Evolutionary conservation across 2,797 vertebrate genomes (phyloP).

Genomic region (Cyprinella venusta): DNA sequence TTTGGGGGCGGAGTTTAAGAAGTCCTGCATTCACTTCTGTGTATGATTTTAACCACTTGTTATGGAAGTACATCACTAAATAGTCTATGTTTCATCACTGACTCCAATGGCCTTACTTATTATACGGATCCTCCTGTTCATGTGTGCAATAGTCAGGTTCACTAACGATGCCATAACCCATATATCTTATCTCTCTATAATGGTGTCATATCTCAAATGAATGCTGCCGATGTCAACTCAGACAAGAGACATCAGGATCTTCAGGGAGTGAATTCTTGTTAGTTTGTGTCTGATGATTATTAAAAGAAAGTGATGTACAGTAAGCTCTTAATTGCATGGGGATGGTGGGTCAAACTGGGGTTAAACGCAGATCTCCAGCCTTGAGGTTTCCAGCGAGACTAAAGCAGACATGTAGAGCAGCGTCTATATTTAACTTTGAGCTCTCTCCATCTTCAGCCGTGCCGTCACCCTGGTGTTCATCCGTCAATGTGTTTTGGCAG

Average conservation of each 20-base stretch:
- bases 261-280: neutral
- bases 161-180: neutral
- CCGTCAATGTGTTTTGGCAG: constrained; percentile 32
- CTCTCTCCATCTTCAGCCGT: neutral
- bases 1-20: too few species aligned
- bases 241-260: neutral
- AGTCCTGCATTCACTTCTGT: neutral
- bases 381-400: neutral
- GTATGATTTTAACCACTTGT: neutral
- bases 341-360: neutral
- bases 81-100: neutral
- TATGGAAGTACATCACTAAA: neutral
- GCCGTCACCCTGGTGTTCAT: neutral
- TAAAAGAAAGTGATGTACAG: neutral
- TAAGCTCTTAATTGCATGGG: neutral
- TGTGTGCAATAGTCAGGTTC: neutral
- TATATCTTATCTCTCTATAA: neutral
- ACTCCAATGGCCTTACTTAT: neutral
- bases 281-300: neutral
- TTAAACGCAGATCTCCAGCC: neutral
- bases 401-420: neutral
- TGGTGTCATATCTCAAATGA: neutral
- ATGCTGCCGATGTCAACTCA: constrained; percentile 9
- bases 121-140: neutral
- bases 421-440: constrained; percentile 25